Evolutionary conservation across 2,888 invertebrate species (phyloP), one percentile per base, ranked within the genome.

Genomic region (Schizotus pectinicornis): DNA sequence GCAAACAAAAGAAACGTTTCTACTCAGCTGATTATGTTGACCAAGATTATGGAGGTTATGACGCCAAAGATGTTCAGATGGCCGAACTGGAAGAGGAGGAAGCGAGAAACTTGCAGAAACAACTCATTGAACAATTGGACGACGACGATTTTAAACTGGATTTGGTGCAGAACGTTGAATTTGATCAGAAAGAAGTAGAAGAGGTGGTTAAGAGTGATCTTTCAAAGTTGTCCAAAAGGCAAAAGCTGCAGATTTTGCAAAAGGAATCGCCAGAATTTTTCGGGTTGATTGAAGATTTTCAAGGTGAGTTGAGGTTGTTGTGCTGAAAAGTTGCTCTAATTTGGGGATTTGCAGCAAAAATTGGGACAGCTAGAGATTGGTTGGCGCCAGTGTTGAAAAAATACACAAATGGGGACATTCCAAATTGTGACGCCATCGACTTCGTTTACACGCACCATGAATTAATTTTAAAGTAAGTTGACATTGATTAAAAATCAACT

Each of bases 11-110:
- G 69, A 84, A 82, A 56, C 83, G 85, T 33, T 97, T 87, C 77
- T 95, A 95, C 80, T 87, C 90, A 47, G 92, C 94, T 0, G 95
- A 95, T 81, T 94, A 91, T 79, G 88, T 94, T 9, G 95, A 95
- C 81, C 86, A 89, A 70, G 94, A 95, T 79, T 93, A 90, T 81
- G 86, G 89, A 41, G 88, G 89, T 65, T 79, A 71, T 61, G 71
- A 83, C 64, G 88, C 86, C 35, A 84, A 84, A 67, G 88, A 90
- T 71, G 88, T 89, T 66, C 88, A 88, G 68, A 82, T 87, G 64
- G 93, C 92, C 3, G 87, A 89, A 61, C 82, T 89, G 59, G 94
- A 95, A 79, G 94, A 93, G 76, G 85, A 90, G 69, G 94, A 94
- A 81, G 94, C 93, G 22, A 86, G 85, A 74, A 87, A 85, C 63